These are phyloP conservation scores for Spodoptera exigua DNA, from an alignment of 2,888 invertebrate genomes.

Conservation along the genomic window DNA sequence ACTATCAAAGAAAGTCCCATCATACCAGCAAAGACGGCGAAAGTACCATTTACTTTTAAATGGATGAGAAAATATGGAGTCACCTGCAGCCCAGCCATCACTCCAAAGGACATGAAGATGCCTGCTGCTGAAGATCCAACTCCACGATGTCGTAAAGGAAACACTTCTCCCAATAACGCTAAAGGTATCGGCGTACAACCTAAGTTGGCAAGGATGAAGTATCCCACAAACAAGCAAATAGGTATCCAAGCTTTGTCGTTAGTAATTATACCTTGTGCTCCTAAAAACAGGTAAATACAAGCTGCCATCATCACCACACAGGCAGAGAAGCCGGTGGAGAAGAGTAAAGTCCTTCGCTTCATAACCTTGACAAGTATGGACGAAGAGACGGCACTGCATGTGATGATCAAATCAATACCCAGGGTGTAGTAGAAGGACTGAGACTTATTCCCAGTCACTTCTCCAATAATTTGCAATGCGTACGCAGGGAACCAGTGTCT, in stretches of 20 bases:
- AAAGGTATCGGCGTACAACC: conserved; percentile 77
- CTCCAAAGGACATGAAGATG: conserved; percentile 59
- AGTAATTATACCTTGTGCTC: conserved; percentile 56
- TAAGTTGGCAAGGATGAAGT: conserved; percentile 73
- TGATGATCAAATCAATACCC: conserved; percentile 71
- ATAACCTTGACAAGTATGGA: conserved; percentile 70
- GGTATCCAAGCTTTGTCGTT: conserved; percentile 65
- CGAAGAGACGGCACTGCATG: conserved; percentile 65
- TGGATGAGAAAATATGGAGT: conserved; percentile 65
- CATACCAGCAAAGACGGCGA: conserved; percentile 55
- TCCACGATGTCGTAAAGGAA: conserved; percentile 74
- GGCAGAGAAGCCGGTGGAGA: conserved; percentile 69
- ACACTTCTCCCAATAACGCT: conserved; percentile 75
- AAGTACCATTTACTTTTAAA: conserved; percentile 62
- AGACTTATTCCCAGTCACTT: conserved; percentile 65
- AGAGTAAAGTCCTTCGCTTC: conserved; percentile 70
- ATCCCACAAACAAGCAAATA: conserved; percentile 65
- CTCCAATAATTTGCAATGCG: conserved; percentile 72
- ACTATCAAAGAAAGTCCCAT: conserved; percentile 53
- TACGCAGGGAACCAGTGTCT: conserved; percentile 75
- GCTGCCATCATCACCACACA: conserved; percentile 60
- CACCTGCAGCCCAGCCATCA: conserved; percentile 68
- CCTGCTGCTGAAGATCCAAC: conserved; percentile 68
- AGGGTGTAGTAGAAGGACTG: conserved; percentile 71
- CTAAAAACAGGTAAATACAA: conserved; percentile 68